phyloP scores from a whole-genome alignment of 2,888 invertebrate genomes.

The Rhyacophila evoluta region DNA sequence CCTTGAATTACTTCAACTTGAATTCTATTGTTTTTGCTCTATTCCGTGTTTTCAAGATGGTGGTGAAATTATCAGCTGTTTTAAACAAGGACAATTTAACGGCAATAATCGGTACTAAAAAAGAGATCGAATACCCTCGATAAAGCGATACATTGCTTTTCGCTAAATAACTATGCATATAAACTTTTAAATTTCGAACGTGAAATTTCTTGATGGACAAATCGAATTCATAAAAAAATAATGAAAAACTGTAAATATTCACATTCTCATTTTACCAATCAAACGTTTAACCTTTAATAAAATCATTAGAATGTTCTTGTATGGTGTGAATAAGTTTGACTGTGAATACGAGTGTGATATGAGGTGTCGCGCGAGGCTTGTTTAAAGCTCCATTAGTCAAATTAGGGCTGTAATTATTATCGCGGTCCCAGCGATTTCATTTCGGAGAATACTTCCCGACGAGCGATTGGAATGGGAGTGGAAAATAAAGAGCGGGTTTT shows the following conservation, averaged over 20 bases:
- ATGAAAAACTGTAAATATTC: neutral
- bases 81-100: constrained; percentile 35
- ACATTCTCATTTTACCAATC: neutral
- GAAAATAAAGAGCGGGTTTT: constrained; percentile 30
- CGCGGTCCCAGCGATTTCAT: constrained; percentile 35
- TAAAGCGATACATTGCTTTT: constrained; percentile 28
- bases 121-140: constrained; percentile 33
- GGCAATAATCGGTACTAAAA: constrained; percentile 36
- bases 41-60: neutral
- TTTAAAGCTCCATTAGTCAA: constrained; percentile 51
- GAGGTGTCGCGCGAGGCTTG: constrained; percentile 44
- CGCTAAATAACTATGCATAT: constrained; percentile 29
- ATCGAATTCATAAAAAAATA: constrained; percentile 14
- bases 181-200: constrained; percentile 29
- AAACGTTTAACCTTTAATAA: neutral
- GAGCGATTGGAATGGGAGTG: constrained; percentile 40
- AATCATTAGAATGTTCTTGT: constrained; percentile 22
- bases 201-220: constrained; percentile 1
- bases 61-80: constrained; percentile 32
- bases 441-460: neutral
- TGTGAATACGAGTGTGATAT: constrained; percentile 25
- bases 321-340: neutral
- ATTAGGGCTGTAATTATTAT: constrained; percentile 50
- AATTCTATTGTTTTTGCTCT: too few relatives aligned
- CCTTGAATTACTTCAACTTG: too few relatives aligned